Conservation (phyloP, 2,113 vertebrate species). For the Pseudorectes ferrugineus region DNA sequence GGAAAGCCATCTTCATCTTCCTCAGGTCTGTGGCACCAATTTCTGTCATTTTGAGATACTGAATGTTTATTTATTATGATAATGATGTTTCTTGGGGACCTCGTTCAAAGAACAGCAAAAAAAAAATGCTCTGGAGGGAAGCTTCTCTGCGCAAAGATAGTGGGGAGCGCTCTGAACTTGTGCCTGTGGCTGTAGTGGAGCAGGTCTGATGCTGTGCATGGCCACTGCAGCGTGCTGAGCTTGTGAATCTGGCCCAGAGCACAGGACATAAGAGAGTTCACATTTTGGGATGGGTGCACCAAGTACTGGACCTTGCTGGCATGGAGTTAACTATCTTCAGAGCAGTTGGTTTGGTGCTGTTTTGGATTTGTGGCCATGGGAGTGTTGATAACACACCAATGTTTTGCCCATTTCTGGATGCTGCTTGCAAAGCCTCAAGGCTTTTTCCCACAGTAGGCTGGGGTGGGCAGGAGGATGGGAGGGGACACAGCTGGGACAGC, state of each 20-base stretch:
- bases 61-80: not conserved
- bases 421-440: not conserved
- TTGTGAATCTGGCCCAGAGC: not conserved
- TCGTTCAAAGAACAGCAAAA: not conserved
- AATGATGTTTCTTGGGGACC: not conserved
- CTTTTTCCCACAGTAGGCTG: not conserved
- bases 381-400: not conserved
- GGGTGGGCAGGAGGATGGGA: not conserved
- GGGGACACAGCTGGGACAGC: not conserved
- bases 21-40: constrained; percentile 80
- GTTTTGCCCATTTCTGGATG: not conserved
- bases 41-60: not conserved
- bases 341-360: not conserved
- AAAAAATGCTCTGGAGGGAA: not conserved
- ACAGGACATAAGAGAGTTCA: not conserved
- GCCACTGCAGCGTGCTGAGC: not conserved
- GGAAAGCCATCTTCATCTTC: constrained; percentile 91
- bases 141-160: not conserved
- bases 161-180: not conserved
- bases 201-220: not conserved
- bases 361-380: not conserved
- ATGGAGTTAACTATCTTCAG: not conserved
- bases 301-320: not conserved
- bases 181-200: not conserved
- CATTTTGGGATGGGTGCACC: not conserved